phyloP scores from a whole-genome alignment of 2,888 invertebrate genomes.

The Tetragnatha montana region DNA sequence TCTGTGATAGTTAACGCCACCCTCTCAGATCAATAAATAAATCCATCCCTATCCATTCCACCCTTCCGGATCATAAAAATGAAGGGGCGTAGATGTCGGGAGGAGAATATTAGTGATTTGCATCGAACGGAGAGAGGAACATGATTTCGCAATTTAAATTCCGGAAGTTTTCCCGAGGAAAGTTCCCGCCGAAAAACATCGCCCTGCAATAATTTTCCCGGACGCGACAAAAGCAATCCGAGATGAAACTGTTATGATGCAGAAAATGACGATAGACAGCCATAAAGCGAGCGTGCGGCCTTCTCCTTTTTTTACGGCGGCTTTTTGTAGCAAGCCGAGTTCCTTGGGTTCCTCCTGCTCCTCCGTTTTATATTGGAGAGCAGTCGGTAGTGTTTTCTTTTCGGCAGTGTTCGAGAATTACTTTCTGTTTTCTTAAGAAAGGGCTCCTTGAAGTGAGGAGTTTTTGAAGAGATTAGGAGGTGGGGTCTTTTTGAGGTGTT shows the following conservation, averaged over 20 bases:
- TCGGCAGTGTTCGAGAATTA: background rate
- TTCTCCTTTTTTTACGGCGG: background rate
- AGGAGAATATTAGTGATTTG: background rate
- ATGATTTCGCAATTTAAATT: conserved; percentile 1
- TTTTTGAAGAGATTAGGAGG: background rate
- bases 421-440: background rate
- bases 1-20: background rate
- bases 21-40: background rate
- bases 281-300: background rate
- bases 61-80: background rate
- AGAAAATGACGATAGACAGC: conserved; percentile 1
- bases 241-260: background rate
- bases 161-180: background rate
- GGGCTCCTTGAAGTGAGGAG: background rate
- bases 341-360: background rate
- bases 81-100: background rate
- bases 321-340: background rate
- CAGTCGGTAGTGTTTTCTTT: background rate
- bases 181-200: background rate
- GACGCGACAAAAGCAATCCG: background rate
- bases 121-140: background rate
- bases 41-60: background rate
- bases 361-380: background rate
- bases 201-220: background rate
- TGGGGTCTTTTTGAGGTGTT: background rate